Percentiles rank a stretch among this genome's conserved stretches.
Evolutionary conservation across 2,797 vertebrate genomes (phyloP).

Genomic region (Sebastiscus tertius): DNA sequence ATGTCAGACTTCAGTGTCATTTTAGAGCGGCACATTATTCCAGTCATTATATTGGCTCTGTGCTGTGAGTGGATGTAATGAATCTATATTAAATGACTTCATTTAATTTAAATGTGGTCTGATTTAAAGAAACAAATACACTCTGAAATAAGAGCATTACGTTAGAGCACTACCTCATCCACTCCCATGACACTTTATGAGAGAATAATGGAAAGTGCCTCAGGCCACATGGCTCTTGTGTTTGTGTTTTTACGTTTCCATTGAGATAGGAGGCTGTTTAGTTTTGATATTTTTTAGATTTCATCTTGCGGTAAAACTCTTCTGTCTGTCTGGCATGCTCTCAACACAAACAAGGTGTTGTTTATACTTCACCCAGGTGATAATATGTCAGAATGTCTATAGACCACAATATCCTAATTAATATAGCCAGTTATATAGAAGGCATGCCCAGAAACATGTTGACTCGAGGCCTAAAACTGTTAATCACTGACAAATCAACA

Average conservation of each 20-base stretch:
- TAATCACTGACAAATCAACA: constrained; percentile 33
- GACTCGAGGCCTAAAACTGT: constrained; percentile 16
- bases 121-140: constrained; percentile 41
- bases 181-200: constrained; percentile 19
- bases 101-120: not conserved
- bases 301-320: constrained; percentile 20
- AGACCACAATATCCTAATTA: constrained; percentile 1
- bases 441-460: constrained; percentile 21
- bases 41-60: not conserved
- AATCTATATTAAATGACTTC: constrained; percentile 21
- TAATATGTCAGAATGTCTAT: constrained; percentile 34
- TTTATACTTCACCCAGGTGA: constrained; percentile 14
- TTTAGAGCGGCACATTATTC: not conserved
- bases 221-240: constrained; percentile 32
- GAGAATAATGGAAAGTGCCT: constrained; percentile 42
- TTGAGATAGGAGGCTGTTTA: constrained; percentile 45
- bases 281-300: constrained; percentile 44
- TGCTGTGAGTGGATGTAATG: constrained; percentile 4
- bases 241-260: constrained; percentile 64
- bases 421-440: constrained; percentile 9
- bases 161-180: constrained; percentile 32
- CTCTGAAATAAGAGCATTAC: constrained; percentile 17
- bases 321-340: constrained; percentile 24
- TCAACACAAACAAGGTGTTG: constrained; percentile 34
- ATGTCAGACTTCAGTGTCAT: not conserved